phyloP scores from a whole-genome alignment of 2,888 invertebrate species.

The Amblyteles armatorius region DNA sequence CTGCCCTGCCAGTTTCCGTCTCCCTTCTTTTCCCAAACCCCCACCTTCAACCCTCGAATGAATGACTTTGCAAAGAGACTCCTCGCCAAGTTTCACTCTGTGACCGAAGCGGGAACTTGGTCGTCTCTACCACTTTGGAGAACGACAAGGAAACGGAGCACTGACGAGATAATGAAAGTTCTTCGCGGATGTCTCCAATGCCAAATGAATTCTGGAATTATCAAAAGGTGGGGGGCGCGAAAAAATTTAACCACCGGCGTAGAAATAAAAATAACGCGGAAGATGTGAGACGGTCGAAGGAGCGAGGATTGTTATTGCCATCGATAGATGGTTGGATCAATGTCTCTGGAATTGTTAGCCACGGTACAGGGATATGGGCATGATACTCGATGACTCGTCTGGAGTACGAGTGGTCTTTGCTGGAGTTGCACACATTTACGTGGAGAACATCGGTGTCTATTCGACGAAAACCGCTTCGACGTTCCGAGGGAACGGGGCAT shows the following conservation, averaged over 20 bases:
- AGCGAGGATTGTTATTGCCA: background rate
- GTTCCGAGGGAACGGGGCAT: no score
- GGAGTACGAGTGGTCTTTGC: no score
- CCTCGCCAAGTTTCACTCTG: constrained; percentile 49
- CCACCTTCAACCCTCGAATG: constrained; percentile 37
- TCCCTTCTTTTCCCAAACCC: constrained; percentile 18
- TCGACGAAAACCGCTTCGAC: no score
- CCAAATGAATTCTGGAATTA: constrained; percentile 59
- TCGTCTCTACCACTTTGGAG: constrained; percentile 26
- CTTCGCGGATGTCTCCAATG: constrained; percentile 22
- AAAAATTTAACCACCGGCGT: background rate
- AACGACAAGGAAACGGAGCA: background rate
- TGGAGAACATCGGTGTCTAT: no score
- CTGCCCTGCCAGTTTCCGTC: constrained; percentile 12
- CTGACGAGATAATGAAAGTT: constrained; percentile 57
- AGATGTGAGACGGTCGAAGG: constrained; percentile 6
- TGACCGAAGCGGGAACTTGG: constrained; percentile 57
- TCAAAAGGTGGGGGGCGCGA: constrained; percentile 5
- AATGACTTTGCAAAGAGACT: constrained; percentile 42
- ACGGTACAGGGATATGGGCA: no score
- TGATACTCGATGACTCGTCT: no score
- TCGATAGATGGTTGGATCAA: no score
- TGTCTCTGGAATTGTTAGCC: no score
- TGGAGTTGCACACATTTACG: no score
- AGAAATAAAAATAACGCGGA: background rate